phyloP scores from a whole-genome alignment of 2,113 vertebrate genomes.

The Cynocephalus volans region DNA sequence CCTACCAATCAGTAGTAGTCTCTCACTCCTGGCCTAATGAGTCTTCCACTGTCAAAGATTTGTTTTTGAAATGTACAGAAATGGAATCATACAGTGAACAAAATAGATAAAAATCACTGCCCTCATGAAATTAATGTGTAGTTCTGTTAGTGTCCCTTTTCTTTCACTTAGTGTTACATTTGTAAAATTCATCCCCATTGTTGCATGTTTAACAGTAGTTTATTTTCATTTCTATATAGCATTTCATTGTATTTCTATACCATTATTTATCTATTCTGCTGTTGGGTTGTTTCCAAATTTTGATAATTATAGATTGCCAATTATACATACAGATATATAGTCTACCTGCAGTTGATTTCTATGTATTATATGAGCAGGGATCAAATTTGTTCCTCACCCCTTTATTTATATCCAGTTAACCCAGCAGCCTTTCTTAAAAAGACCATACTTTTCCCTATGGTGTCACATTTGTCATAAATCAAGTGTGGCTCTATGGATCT shows the following conservation, averaged over 20 bases:
- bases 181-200: neutral
- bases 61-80: neutral
- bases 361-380: neutral
- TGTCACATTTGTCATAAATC: neutral
- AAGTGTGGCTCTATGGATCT: neutral
- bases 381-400: neutral
- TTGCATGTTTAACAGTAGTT: too few relatives aligned
- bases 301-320: accelerated
- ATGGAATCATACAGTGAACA: neutral
- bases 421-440: neutral
- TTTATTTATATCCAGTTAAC: neutral
- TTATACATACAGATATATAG: neutral
- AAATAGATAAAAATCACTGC: neutral
- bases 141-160: neutral
- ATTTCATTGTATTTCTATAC: neutral
- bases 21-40: neutral
- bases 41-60: neutral
- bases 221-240: neutral
- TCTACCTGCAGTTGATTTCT: neutral
- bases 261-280: neutral
- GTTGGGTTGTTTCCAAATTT: neutral
- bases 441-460: neutral
- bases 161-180: neutral
- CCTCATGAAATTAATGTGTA: neutral
- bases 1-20: neutral